phyloP scores from a whole-genome alignment of 1,140 invertebrate genomes.

The Drosophila ogumai region DNA sequence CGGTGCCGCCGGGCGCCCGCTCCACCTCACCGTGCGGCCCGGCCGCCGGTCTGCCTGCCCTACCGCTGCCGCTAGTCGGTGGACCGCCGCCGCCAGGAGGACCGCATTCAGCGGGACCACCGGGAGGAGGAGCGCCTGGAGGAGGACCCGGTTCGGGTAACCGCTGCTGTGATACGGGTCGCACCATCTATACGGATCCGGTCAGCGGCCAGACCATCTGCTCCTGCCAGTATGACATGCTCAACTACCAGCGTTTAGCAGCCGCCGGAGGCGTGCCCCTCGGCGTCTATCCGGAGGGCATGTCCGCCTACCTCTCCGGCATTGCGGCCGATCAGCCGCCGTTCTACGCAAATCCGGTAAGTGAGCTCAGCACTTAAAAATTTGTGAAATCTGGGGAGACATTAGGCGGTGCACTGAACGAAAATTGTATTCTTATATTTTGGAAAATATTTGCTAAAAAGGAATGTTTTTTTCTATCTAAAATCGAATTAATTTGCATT shows the following conservation, averaged over 20 bases:
- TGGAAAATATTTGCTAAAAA: not conserved
- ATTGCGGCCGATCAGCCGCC: slow-evolving; percentile 92
- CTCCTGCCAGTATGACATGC: slow-evolving; percentile 94
- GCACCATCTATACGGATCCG: slow-evolving; percentile 96
- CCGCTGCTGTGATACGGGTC: slow-evolving; percentile 95
- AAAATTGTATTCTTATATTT: not conserved
- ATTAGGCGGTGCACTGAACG: not conserved
- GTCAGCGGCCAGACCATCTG: slow-evolving; percentile 96
- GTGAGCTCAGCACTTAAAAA: slow-evolving; percentile 78
- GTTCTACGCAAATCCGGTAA: slow-evolving; percentile 93
- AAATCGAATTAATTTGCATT: not conserved
- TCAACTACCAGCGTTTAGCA: slow-evolving; percentile 92
- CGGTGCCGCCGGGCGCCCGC: slow-evolving; percentile 86
- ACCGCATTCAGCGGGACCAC: slow-evolving; percentile 64
- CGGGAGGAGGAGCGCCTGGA: slow-evolving; percentile 45
- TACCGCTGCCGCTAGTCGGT: slow-evolving; percentile 50
- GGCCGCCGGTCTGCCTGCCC: slow-evolving; percentile 81
- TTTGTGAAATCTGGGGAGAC: not conserved
- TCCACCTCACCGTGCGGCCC: slow-evolving; percentile 86
- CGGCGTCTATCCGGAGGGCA: slow-evolving; percentile 89
- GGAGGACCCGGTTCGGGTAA: slow-evolving; percentile 51
- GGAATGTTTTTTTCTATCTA: not conserved
- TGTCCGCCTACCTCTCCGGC: slow-evolving; percentile 92
- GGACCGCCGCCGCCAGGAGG: slow-evolving; percentile 58
- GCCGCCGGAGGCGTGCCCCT: slow-evolving; percentile 88